Conservation (phyloP, 2,113 vertebrate genomes). For the Zosterops hypoxanthus region DNA sequence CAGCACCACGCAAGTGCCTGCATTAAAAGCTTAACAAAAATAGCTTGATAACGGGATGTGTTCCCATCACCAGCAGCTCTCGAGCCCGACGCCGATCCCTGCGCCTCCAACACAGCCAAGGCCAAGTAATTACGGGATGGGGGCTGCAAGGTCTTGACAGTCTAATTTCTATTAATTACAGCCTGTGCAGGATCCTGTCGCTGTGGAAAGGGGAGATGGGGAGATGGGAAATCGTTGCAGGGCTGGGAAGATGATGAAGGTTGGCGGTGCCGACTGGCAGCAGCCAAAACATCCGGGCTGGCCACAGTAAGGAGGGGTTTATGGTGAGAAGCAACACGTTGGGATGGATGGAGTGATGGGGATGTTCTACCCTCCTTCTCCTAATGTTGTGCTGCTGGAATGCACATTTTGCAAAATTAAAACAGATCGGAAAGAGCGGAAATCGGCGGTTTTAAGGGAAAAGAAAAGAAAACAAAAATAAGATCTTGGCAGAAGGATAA, state of each 20-base stretch:
- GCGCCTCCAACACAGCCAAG: background rate
- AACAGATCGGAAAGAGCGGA: background rate
- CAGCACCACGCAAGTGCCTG: background rate
- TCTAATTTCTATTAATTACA: conserved; percentile 60
- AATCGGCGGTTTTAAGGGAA: background rate
- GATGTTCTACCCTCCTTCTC: background rate
- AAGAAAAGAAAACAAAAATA: background rate
- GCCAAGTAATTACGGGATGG: conserved; percentile 32
- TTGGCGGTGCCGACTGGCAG: accelerated
- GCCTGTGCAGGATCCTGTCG: accelerated
- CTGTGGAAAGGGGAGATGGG: background rate
- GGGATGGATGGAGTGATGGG: background rate
- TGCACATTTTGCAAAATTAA: background rate
- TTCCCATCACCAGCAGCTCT: background rate
- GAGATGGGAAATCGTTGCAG: background rate
- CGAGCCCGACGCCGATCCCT: background rate
- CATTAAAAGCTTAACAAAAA: conserved; percentile 53
- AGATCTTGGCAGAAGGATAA: conserved; percentile 40
- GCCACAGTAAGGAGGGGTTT: background rate
- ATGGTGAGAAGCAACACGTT: background rate
- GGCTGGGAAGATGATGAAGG: background rate
- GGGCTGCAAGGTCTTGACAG: conserved; percentile 34
- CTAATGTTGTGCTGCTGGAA: background rate
- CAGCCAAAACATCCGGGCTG: background rate
- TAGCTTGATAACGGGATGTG: background rate